Evolutionary conservation across 2,113 vertebrate species (phyloP).

Genomic region (Cercocebus atys): DNA sequence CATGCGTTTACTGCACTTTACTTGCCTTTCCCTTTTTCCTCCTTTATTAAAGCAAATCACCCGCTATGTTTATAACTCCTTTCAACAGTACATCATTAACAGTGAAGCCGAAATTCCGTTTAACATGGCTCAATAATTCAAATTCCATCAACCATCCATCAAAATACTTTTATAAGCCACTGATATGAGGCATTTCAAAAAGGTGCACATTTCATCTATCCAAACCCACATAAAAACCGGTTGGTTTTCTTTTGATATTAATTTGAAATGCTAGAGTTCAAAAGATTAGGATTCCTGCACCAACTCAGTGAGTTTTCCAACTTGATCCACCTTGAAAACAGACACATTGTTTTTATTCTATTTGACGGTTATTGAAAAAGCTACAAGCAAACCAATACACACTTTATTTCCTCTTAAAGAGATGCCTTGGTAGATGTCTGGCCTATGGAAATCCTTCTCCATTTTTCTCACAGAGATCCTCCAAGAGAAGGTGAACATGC

Average conservation of each 20-base stretch:
- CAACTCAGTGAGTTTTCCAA: not conserved
- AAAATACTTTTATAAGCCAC: not conserved
- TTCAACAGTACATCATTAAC: slow-evolving; percentile 7
- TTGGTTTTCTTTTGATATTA: not conserved
- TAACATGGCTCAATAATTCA: not conserved
- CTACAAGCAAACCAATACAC: not conserved
- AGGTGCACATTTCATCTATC: not conserved
- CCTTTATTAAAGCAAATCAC: slow-evolving; percentile 48
- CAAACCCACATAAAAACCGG: not conserved
- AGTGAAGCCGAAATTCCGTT: not conserved
- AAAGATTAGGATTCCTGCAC: not conserved
- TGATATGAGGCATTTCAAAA: not conserved
- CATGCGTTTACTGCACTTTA: not conserved
- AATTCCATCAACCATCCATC: slow-evolving; percentile 5
- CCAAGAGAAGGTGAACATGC: not conserved
- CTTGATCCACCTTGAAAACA: slow-evolving; percentile 27
- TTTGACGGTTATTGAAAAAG: not conserved
- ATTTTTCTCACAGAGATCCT: not conserved
- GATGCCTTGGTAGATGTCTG: not conserved
- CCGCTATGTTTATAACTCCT: not conserved
- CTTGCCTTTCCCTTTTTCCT: not conserved
- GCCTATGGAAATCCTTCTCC: not conserved
- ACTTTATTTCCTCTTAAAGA: not conserved
- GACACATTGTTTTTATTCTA: not conserved
- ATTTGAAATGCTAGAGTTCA: not conserved